Evolutionary conservation across 2,888 invertebrate genomes (phyloP), one percentile per base, ranked within the genome.

Genomic region (Drosophila neotestacea): DNA sequence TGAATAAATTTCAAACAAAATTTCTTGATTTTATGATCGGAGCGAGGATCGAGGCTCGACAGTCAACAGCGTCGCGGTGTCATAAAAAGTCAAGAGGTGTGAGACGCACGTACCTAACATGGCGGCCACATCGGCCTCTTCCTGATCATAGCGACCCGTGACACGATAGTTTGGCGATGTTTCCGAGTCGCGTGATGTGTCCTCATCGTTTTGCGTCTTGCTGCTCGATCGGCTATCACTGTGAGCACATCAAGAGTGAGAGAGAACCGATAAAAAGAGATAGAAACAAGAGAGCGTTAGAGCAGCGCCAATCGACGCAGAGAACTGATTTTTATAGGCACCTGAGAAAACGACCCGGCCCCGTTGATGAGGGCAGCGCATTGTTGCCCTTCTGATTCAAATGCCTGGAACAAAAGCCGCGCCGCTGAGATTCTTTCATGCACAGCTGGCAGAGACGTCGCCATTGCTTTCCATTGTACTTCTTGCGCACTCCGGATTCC

Each of bases 381-480:
- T 88, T 92, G 66, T 97, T 97, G 61, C 97, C 97, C 91, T 98
- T 96, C 88, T 98, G 94, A 83, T 97, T 98, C 84, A 99, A 95
- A 93, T 99, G 99, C 56, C 99, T 94, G 27, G 99, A 99, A 93
- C 99, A 99, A 93, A 95, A 99, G 41, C 99, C 99, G 81, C 98
- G 94, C 41, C 99, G 94, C 93, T 99, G 99, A 90, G 99, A 99
- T 94, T 99, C 99, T 93, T 98, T 98, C 39, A 96, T 96, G 93
- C 99, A 99, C 62, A 97, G 97, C 68, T 98, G 98, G 93, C 99
- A 99, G 75, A 99, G 94, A 87, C 99, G 94, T 73, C 99, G 95
- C 99, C 99, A 99, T 92, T 99, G 99, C 93, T 99, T 99, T 39
- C 99, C 99, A 94, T 99, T 99, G 93, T 98, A 99, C 94, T 99